Percentiles rank a stretch among this genome's conserved stretches.
Evolutionary conservation across 2,888 invertebrate species (phyloP).

Genomic region (Eupithecia pulchellata): DNA sequence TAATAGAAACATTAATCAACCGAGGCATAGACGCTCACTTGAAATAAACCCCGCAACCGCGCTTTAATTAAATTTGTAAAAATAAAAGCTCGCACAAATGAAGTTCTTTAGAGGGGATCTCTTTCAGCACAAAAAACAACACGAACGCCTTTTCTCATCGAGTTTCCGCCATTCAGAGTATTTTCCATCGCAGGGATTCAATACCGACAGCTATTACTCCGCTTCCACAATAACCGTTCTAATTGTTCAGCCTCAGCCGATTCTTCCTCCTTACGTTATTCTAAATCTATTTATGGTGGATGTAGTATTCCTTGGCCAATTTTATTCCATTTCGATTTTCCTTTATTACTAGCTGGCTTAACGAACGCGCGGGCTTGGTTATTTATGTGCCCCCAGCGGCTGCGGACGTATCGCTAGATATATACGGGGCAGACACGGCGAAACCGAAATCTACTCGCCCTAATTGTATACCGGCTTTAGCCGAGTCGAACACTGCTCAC

Average conservation of each 20-base stretch:
- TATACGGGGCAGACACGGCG: conserved; percentile 76
- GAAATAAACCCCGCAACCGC: conserved; percentile 53
- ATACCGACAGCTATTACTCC: conserved; percentile 73
- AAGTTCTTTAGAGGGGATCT: conserved; percentile 65
- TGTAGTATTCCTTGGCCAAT: conserved; percentile 83
- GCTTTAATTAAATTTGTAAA: conserved; percentile 74
- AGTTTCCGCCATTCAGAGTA: conserved; percentile 72
- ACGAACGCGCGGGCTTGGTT: conserved; percentile 82
- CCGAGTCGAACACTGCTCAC: conserved; percentile 67
- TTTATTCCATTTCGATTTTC: conserved; percentile 86
- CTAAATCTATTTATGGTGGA: conserved; percentile 81
- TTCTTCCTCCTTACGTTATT: conserved; percentile 67
- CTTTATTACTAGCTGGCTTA: conserved; percentile 85
- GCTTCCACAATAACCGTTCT: conserved; percentile 76
- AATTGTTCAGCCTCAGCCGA: conserved; percentile 76
- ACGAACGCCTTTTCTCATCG: conserved; percentile 64
- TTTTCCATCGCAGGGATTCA: conserved; percentile 72
- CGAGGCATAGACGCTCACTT: conserved; percentile 51
- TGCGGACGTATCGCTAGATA: conserved; percentile 82
- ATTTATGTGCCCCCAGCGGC: conserved; percentile 84
- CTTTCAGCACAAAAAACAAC: conserved; percentile 68
- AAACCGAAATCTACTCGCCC: conserved; percentile 77
- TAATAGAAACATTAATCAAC: conserved; percentile 60
- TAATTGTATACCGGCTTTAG: conserved; percentile 81
- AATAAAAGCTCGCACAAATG: conserved; percentile 70